phyloP scores from a whole-genome alignment of 1,140 invertebrate genomes.

The Diuraphis noxia region DNA sequence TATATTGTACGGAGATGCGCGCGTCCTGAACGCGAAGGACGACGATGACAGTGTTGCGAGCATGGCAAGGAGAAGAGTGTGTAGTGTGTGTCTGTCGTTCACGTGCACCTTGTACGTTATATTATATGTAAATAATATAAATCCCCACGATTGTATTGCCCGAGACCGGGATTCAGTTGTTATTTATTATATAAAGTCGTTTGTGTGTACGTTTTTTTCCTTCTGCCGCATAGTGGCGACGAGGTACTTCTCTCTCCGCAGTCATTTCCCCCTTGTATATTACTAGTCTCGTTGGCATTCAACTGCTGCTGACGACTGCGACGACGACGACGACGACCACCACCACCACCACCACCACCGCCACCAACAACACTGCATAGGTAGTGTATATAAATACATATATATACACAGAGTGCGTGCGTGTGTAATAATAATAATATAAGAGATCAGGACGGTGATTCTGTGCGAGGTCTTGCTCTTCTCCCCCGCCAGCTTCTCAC shows the following conservation, averaged over 20 bases:
- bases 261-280: conserved; percentile 49
- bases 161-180: conserved; percentile 50
- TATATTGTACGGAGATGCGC: conserved; percentile 20
- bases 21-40: conserved; percentile 42
- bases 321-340: conserved; percentile 8
- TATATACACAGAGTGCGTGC: background rate
- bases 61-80: background rate
- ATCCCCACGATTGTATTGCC: conserved; percentile 40
- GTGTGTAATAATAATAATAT: conserved; percentile 39
- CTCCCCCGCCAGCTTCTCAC: background rate
- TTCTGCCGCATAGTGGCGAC: background rate
- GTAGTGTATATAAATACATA: background rate
- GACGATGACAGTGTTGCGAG: background rate
- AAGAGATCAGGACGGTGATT: conserved; percentile 46
- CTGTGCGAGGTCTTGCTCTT: conserved; percentile 23
- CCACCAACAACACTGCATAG: background rate
- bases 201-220: conserved; percentile 27
- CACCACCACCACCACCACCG: background rate
- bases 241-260: conserved; percentile 19
- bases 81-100: conserved; percentile 8
- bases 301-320: conserved; percentile 40
- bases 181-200: conserved; percentile 54
- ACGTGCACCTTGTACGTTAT: conserved; percentile 48
- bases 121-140: conserved; percentile 54
- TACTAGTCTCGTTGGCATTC: conserved; percentile 51